A percentile compares a stretch with the other conserved stretches of the same genome.
phyloP scores from a whole-genome alignment of 2,888 invertebrate genomes.

The Heliconius charithonia region DNA sequence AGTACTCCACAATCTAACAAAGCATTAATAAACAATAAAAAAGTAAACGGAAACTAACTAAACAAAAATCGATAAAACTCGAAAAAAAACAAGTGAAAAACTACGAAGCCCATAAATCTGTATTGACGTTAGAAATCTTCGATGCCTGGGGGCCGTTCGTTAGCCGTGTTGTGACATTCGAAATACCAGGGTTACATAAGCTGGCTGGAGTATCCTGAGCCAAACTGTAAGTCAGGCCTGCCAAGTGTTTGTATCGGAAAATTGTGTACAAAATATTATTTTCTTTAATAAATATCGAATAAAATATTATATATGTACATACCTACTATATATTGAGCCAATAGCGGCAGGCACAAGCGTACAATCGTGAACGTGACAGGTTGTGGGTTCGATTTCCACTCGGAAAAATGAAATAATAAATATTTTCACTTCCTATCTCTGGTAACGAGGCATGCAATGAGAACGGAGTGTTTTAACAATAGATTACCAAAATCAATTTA shows the following conservation, averaged over 20 bases:
- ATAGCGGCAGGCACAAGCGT: too few relatives aligned
- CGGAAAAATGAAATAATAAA: too few relatives aligned
- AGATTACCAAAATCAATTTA: background rate
- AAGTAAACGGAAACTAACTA: background rate
- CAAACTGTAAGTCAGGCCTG: slow-evolving; percentile 31
- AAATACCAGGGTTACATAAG: slow-evolving; percentile 36
- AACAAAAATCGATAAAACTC: background rate
- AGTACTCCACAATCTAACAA: too few relatives aligned
- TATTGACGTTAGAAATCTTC: slow-evolving; percentile 34
- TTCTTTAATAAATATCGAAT: background rate
- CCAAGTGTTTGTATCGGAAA: slow-evolving; percentile 16
- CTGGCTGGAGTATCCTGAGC: slow-evolving; percentile 24
- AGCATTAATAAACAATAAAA: background rate
- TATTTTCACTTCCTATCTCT: background rate
- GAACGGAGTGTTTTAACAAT: background rate
- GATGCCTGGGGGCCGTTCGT: slow-evolving; percentile 29
- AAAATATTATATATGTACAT: too few relatives aligned
- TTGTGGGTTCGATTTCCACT: background rate
- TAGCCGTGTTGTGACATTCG: slow-evolving; percentile 31
- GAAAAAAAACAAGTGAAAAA: slow-evolving; percentile 10
- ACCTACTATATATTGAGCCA: too few relatives aligned
- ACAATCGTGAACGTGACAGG: background rate
- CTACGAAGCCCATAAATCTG: slow-evolving; percentile 22
- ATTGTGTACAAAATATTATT: background rate
- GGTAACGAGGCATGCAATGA: background rate